Evolutionary conservation across 2,888 invertebrate genomes (phyloP).

Genomic region (Dasysyrphus tricinctus): DNA sequence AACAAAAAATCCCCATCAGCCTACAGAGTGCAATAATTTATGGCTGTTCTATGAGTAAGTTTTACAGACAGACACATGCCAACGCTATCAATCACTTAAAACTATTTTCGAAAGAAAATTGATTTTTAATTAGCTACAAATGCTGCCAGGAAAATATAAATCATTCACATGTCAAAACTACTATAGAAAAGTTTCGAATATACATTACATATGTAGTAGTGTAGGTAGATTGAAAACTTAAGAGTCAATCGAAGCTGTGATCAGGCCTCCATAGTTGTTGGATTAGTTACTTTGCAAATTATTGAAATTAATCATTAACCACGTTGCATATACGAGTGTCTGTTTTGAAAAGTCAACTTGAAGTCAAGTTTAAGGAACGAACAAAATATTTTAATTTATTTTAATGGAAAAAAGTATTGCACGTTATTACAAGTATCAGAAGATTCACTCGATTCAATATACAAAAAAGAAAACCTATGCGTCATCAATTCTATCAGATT

Average conservation of each 20-base stretch:
- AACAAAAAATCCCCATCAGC: conserved; percentile 10
- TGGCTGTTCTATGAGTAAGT: conserved; percentile 44
- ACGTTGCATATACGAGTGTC: conserved; percentile 11
- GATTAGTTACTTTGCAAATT: conserved; percentile 47
- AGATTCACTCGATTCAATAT: too few species aligned
- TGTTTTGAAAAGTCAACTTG: background rate
- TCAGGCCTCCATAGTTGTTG: background rate
- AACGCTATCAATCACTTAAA: conserved; percentile 67
- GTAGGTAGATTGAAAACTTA: conserved; percentile 15
- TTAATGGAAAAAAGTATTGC: too few species aligned
- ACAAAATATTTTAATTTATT: too few species aligned
- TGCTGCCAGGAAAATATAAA: conserved; percentile 64
- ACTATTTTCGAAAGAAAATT: conserved; percentile 63
- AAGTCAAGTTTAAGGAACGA: background rate
- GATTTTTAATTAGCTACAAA: conserved; percentile 74
- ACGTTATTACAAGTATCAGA: too few species aligned
- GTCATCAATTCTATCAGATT: too few species aligned
- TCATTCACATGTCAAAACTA: conserved; percentile 68
- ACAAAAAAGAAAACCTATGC: too few species aligned
- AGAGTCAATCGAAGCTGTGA: conserved; percentile 3
- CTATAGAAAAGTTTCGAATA: conserved; percentile 37
- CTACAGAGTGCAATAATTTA: conserved; percentile 25
- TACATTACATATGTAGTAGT: conserved; percentile 21
- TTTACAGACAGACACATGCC: conserved; percentile 44
- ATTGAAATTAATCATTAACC: conserved; percentile 56